phyloP scores from a whole-genome alignment of 2,888 invertebrate genomes.

The Uloborus plumipes region DNA sequence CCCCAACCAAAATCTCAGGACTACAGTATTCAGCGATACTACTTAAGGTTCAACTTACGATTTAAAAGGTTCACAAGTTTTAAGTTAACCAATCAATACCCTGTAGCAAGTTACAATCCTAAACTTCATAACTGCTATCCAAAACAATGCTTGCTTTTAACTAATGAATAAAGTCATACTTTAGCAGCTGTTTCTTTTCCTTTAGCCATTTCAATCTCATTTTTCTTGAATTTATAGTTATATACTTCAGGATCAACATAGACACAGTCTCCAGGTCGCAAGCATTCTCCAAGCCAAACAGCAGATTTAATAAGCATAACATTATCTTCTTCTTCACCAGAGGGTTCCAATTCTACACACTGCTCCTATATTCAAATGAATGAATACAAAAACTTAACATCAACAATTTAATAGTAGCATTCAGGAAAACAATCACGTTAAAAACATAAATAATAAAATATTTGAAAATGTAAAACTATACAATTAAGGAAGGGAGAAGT shows the following conservation, averaged over 20 bases:
- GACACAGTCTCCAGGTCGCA: conserved; percentile 79
- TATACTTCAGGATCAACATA: conserved; percentile 79
- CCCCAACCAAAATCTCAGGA: too few relatives aligned
- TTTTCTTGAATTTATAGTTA: conserved; percentile 71
- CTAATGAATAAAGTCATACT: background rate
- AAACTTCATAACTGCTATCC: too few relatives aligned
- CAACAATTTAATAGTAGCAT: background rate
- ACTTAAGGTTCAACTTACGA: too few relatives aligned
- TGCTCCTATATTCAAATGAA: conserved; percentile 2
- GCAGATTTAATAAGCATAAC: conserved; percentile 70
- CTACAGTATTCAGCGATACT: too few relatives aligned
- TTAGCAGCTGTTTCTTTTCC: conserved; percentile 15
- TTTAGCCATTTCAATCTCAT: background rate
- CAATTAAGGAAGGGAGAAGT: too few relatives aligned
- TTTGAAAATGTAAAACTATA: background rate
- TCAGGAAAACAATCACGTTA: background rate
- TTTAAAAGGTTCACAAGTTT: too few relatives aligned
- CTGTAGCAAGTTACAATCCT: too few relatives aligned
- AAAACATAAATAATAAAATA: background rate
- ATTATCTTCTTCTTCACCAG: conserved; percentile 65
- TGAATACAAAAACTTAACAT: background rate
- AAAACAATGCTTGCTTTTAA: too few relatives aligned
- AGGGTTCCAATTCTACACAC: conserved; percentile 17
- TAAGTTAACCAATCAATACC: too few relatives aligned
- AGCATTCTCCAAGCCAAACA: conserved; percentile 72